A percentile compares a stretch with the other conserved stretches of the same genome.
phyloP scores from a whole-genome alignment of 2,888 invertebrate genomes.

The Amphiduros pacificus region DNA sequence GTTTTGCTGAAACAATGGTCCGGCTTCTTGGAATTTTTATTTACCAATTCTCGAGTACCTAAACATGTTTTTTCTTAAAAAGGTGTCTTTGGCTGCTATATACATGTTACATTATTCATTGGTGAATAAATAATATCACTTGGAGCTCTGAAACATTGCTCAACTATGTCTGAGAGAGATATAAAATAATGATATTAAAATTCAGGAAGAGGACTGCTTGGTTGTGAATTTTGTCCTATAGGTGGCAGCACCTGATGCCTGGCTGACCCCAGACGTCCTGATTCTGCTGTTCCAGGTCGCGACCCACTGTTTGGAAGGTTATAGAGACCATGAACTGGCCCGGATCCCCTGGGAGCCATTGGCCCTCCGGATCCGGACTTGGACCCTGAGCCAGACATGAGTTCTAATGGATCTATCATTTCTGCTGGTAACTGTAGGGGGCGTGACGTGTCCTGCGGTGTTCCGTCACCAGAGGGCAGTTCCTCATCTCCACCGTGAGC shows the following conservation, averaged over 20 bases:
- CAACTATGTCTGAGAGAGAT: no score
- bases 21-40: no score
- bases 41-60: no score
- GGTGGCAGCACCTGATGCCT: background rate
- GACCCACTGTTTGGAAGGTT: background rate
- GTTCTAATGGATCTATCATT: constrained; percentile 40
- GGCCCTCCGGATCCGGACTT: constrained; percentile 20
- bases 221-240: background rate
- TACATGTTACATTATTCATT: no score
- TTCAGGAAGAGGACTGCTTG: background rate
- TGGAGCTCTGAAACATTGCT: no score
- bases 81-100: no score
- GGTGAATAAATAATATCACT: no score
- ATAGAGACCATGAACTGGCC: background rate
- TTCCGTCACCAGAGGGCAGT: constrained; percentile 23
- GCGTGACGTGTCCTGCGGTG: no score
- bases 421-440: constrained; percentile 9
- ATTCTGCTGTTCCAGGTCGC: background rate
- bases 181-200: background rate
- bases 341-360: constrained; percentile 30
- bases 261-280: background rate
- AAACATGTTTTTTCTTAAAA: no score
- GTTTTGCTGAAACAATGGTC: no score
- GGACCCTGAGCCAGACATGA: constrained; percentile 36
- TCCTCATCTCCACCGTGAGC: constrained; percentile 30